These are phyloP conservation scores for Epirrita christyi DNA, from an alignment of 2,888 invertebrate species.

Conservation along the genomic window DNA sequence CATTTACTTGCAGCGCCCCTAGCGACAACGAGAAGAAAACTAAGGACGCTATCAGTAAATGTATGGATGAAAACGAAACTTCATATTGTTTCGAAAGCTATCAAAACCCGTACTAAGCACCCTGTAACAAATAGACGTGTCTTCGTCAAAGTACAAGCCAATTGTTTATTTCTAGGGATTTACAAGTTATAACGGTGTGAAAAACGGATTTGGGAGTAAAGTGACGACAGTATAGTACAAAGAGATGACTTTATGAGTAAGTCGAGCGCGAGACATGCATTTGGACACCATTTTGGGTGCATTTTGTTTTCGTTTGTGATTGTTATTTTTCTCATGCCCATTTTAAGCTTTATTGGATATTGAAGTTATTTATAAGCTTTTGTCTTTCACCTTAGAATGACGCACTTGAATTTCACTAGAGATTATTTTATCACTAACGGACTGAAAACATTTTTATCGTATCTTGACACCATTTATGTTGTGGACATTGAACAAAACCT, in stretches of 20 bases:
- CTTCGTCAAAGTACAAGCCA: background rate
- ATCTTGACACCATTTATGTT: background rate
- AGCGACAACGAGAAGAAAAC: too few relatives aligned
- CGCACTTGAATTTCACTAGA: background rate
- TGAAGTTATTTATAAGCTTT: too few relatives aligned
- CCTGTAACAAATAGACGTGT: too few relatives aligned
- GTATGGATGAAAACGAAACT: too few relatives aligned
- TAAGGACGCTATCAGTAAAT: too few relatives aligned
- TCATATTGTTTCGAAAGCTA: too few relatives aligned
- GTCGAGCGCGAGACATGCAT: slow-evolving; percentile 63
- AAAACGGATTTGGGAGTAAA: slow-evolving; percentile 79
- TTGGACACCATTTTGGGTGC: slow-evolving; percentile 39
- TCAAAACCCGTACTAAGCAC: too few relatives aligned
- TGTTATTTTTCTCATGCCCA: slow-evolving; percentile 44
- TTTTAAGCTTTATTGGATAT: slow-evolving; percentile 22
- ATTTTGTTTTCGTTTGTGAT: slow-evolving; percentile 48
- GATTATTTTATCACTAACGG: background rate
- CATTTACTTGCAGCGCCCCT: too few relatives aligned
- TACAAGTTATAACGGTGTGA: slow-evolving; percentile 83
- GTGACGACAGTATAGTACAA: slow-evolving; percentile 77
- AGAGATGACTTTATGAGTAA: slow-evolving; percentile 62
- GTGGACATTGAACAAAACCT: background rate
- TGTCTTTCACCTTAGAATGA: background rate
- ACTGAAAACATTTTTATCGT: background rate
- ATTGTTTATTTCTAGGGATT: slow-evolving; percentile 79